Base-by-base conservation (phyloP, 2,113 vertebrate genomes). In the Calonectris borealis region DNA sequence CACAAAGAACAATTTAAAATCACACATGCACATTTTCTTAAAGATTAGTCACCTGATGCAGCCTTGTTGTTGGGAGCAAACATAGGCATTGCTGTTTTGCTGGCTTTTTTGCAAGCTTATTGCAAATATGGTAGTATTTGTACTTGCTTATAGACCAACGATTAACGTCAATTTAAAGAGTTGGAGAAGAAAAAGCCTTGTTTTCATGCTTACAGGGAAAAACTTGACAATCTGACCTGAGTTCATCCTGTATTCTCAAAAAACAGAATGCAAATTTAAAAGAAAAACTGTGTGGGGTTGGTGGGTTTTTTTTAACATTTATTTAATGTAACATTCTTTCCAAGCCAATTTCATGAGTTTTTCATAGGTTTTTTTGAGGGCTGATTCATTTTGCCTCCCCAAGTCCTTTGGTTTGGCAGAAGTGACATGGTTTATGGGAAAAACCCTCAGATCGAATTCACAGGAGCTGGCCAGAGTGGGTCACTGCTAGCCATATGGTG, bases 21-120 rank as follows among this genome's bases (percentile, higher is more conserved):
- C 22, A 11, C 19, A 13, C 4, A 3, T 1, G 2, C 2, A 2
- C 3, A 1, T 24, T 49, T 78, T 70, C 32, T 66, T 78, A 49
- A 54, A 61, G 75, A 38, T 61, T 6, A 32, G 18, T 16, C 0
- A 0, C 10, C 9, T 13, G 21, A 17, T 42, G 16, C 34, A 21
- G 32, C 55, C 40, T 84, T 44, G 17, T 16, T 20, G 17, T 42
- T 85, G 64, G 62, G 48, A 60, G 31, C 25, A 42, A 86, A 32
- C 18, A 8, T 2, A 20, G 32, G 24, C 40, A 8, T 27, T 26
- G 46, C 27, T 55, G 26, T 14, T 71, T 44, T 40, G n/a, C 22
- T 5, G 18, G 10, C 12, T 52, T 75, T 46, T 80, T 38, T 44
- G 19, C 7, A 60, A 40, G 20, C 25, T 60, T 66, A 40, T 66